phyloP scores from a whole-genome alignment of 1,140 invertebrate genomes.

The Leptinotarsa undecemlineata region DNA sequence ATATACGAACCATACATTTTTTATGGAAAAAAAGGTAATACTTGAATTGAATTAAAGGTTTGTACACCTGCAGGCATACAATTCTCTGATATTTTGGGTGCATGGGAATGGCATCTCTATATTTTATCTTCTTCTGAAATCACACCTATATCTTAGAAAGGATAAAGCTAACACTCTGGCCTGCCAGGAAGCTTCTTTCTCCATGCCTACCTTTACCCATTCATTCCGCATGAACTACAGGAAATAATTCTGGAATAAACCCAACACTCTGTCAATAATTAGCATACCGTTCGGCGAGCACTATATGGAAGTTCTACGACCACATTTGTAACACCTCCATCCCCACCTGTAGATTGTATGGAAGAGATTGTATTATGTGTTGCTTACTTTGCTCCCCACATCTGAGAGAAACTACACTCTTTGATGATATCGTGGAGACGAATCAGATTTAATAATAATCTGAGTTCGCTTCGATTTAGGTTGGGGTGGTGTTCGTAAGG shows the following conservation, averaged over 20 bases:
- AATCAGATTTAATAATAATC: neutral
- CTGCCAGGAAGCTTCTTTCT: neutral
- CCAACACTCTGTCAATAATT: conserved; percentile 18
- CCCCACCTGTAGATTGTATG: conserved; percentile 13
- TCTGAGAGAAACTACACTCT: neutral
- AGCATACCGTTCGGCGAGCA: conserved; percentile 13
- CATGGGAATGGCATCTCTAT: too few relatives aligned
- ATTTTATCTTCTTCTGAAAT: too few relatives aligned
- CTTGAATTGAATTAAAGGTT: too few relatives aligned
- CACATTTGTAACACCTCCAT: neutral
- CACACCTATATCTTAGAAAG: too few relatives aligned
- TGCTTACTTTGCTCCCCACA: neutral
- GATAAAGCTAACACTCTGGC: neutral
- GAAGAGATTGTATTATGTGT: neutral
- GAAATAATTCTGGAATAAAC: conserved; percentile 17
- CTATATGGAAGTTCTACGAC: conserved; percentile 7
- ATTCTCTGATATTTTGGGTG: too few relatives aligned
- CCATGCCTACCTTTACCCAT: neutral
- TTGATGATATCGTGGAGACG: neutral
- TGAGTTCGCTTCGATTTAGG: neutral
- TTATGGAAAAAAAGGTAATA: too few relatives aligned
- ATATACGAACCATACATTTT: too few relatives aligned
- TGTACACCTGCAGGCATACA: too few relatives aligned
- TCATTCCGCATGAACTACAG: conserved; percentile 5
- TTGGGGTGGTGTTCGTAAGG: neutral